phyloP scores from a whole-genome alignment of 2,888 invertebrate species.

The Nysson spinosus region DNA sequence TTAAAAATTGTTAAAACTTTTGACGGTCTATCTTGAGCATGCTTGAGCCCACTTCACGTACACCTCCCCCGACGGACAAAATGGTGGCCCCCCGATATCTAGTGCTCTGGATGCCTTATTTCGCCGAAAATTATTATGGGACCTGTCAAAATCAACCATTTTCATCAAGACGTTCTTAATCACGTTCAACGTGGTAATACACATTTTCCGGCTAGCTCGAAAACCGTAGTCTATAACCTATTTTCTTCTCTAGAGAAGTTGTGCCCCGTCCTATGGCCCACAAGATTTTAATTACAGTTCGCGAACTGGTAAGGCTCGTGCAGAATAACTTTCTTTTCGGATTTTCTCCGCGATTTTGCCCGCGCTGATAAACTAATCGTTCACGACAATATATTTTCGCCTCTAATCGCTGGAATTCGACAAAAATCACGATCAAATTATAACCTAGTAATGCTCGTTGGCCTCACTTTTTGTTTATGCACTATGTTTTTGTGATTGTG shows the following conservation, averaged over 20 bases:
- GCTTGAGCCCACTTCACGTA: constrained; percentile 76
- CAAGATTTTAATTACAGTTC: constrained; percentile 69
- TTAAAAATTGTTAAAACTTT: constrained; percentile 63
- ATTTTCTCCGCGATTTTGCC: constrained; percentile 5
- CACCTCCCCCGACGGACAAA: constrained; percentile 78
- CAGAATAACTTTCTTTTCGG: constrained; percentile 32
- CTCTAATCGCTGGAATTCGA: constrained; percentile 23
- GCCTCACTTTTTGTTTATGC: constrained; percentile 68
- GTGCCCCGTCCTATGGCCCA: constrained; percentile 64
- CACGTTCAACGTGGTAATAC: constrained; percentile 28
- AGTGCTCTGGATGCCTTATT: constrained; percentile 70
- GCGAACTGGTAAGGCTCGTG: constrained; percentile 58
- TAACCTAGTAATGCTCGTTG: constrained; percentile 67
- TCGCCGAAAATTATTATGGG: constrained; percentile 60
- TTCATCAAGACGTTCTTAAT: constrained; percentile 36
- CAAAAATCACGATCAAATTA: constrained; percentile 59
- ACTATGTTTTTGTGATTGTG: constrained; percentile 61
- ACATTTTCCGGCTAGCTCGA: constrained; percentile 30
- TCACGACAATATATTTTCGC: constrained; percentile 13
- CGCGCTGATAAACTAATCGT: constrained; percentile 19
- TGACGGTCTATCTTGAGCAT: constrained; percentile 74
- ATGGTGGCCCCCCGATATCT: constrained; percentile 77
- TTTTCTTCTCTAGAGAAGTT: constrained; percentile 59
- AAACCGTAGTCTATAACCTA: constrained; percentile 70
- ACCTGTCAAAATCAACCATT: constrained; percentile 36